phyloP scores from a whole-genome alignment of 2,888 invertebrate genomes.

The Monoplex corrugatus region DNA sequence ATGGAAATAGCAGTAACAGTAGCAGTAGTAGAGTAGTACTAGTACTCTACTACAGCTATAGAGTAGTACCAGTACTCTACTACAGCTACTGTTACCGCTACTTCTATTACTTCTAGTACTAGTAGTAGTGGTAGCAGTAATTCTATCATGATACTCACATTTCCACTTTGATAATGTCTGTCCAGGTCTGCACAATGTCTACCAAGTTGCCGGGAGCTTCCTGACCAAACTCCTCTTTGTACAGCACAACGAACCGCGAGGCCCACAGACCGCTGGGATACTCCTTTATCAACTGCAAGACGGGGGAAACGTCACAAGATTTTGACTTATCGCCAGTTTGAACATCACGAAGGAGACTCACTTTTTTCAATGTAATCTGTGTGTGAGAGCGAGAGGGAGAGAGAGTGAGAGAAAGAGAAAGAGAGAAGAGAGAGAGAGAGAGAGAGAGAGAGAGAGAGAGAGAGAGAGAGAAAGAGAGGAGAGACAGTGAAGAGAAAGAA shows the following conservation, averaged over 20 bases:
- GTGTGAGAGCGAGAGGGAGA: background rate
- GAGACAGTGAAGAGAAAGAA: background rate
- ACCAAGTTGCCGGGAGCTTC: slow-evolving; percentile 88
- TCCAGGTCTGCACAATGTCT: slow-evolving; percentile 63
- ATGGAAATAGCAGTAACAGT: too few relatives aligned
- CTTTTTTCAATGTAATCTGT: too few relatives aligned
- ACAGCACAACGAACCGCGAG: slow-evolving; percentile 84
- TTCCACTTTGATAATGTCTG: slow-evolving; percentile 63
- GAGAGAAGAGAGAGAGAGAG: background rate
- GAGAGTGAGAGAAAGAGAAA: background rate
- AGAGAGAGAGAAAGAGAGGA: background rate
- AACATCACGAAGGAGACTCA: too few relatives aligned
- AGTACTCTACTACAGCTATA: too few relatives aligned
- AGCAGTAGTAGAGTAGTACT: too few relatives aligned
- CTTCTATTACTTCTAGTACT: too few relatives aligned
- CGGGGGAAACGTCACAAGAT: background rate
- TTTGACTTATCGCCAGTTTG: too few relatives aligned
- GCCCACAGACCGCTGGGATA: slow-evolving; percentile 84
- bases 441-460: background rate
- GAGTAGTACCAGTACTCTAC: too few relatives aligned
- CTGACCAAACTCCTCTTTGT: slow-evolving; percentile 86
- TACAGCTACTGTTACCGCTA: too few relatives aligned
- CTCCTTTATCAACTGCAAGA: slow-evolving; percentile 62
- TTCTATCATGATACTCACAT: slow-evolving; percentile 45
- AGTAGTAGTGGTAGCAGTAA: too few relatives aligned